Percentiles rank a stretch among this genome's conserved stretches.
These are phyloP conservation scores for Malurus melanocephalus DNA, from an alignment of 2,113 vertebrate genomes.

Conservation along the genomic window DNA sequence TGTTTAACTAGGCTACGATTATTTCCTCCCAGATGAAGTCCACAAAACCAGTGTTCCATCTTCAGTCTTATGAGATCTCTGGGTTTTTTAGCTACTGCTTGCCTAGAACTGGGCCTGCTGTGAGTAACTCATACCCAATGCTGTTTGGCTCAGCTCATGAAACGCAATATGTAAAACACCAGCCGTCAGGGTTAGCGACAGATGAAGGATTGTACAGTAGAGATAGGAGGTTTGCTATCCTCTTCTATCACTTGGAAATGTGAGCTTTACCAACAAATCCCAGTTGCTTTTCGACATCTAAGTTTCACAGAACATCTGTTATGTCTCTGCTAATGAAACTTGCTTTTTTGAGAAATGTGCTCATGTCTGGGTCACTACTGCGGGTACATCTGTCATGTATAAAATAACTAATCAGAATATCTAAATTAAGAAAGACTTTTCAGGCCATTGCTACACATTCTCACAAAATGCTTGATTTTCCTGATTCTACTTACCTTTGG, in stretches of 20 bases:
- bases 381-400: not conserved
- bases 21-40: not conserved
- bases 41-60: not conserved
- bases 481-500: not conserved
- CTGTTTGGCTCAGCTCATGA: not conserved
- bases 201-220: not conserved
- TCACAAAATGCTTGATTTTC: not conserved
- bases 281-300: not conserved
- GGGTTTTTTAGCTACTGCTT: not conserved
- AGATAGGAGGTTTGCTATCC: not conserved
- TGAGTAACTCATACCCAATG: not conserved
- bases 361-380: not conserved
- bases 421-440: not conserved
- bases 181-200: not conserved
- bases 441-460: not conserved
- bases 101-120: not conserved
- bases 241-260: not conserved
- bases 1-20: not conserved
- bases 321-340: not conserved
- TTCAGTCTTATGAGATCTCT: not conserved
- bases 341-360: not conserved
- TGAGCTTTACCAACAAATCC: not conserved
- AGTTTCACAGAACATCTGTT: constrained; percentile 27
- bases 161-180: constrained; percentile 19
- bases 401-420: not conserved